Evolutionary conservation across 2,113 vertebrate species (phyloP), one percentile per base, ranked within the genome.

Genomic region (Zapornia atra): DNA sequence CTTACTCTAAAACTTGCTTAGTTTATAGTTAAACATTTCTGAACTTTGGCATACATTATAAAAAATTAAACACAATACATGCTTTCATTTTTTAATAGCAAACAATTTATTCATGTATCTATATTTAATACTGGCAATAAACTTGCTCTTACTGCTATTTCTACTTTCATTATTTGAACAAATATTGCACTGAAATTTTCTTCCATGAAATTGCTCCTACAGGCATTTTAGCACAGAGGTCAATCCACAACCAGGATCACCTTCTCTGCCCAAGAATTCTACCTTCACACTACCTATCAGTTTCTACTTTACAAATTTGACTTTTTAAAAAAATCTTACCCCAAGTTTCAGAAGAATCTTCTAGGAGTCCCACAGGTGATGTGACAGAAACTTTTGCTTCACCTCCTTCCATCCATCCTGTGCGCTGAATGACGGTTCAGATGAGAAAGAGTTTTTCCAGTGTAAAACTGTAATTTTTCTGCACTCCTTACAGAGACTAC

Each of bases 261-360:
- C 44, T 51, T 79, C 29, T 65, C 50, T 53, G 34, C 33, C 15
- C 34, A 57, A 54, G 36, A 93, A 69, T 60, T 36, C 50, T 0
- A 88, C 9, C 19, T 73, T 33, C 24, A 53, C 0, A 0, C 11
- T 78, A 85, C 10, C 1, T 16, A 60, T 11, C 57, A 87, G 38
- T 36, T 80, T 59, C 54, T 63, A n/a, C 38, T 88, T 86, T 50
- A 69, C 33, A 92, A 34, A 2, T 56, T 14, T 5, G 29, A 6
- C 34, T 60, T 75, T 65, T 81, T 22, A 48, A 42, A 42, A 46
- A 2, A 44, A 69, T 75, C 90, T 93, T 95, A 97, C 95, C 96
- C 33, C 25, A 79, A 71, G 31, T 42, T 84, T 86, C 88, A 76
- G 50, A 84, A 71, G 57, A 71, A n/a, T 66, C 42, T 82, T 86